phyloP scores from a whole-genome alignment of 2,797 vertebrate species.

The Arnoldichthys spilopterus region DNA sequence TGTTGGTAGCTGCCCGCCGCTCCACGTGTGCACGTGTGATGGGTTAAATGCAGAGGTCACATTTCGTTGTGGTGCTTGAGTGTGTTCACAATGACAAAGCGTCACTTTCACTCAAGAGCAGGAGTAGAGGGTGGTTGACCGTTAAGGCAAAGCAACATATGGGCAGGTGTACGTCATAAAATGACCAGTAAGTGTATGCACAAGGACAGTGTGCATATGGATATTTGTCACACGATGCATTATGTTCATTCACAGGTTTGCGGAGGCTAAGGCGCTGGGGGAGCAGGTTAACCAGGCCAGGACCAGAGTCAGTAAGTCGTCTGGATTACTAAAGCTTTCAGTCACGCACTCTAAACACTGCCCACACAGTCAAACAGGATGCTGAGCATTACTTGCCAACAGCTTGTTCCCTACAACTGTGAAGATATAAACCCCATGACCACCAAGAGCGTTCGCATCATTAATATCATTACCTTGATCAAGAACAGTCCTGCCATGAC shows the following conservation, averaged over 20 bases:
- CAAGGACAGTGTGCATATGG: background rate
- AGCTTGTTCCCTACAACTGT: conserved; percentile 6
- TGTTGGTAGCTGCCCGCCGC: too few relatives aligned
- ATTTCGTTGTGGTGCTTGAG: too few relatives aligned
- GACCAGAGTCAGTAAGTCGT: conserved; percentile 89
- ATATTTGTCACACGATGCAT: background rate
- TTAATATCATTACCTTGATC: conserved; percentile 49
- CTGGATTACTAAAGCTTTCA: background rate
- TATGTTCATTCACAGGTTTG: conserved; percentile 75
- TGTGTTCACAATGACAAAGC: too few relatives aligned
- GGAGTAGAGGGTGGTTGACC: too few relatives aligned
- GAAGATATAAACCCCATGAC: conserved; percentile 21
- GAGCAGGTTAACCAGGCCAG: conserved; percentile 82
- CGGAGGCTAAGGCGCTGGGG: conserved; percentile 87
- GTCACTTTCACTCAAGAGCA: too few relatives aligned
- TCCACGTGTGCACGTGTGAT: too few relatives aligned
- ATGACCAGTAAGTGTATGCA: background rate
- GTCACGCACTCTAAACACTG: background rate
- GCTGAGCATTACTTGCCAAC: conserved; percentile 7
- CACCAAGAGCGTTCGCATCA: conserved; percentile 9
- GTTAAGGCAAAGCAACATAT: too few relatives aligned
- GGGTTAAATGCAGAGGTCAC: too few relatives aligned
- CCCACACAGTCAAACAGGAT: conserved; percentile 4
- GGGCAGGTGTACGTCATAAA: background rate
- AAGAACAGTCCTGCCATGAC: conserved; percentile 42